Evolutionary conservation across 2,797 vertebrate genomes (phyloP).

Genomic region (Cryptoblepharus egeriae): DNA sequence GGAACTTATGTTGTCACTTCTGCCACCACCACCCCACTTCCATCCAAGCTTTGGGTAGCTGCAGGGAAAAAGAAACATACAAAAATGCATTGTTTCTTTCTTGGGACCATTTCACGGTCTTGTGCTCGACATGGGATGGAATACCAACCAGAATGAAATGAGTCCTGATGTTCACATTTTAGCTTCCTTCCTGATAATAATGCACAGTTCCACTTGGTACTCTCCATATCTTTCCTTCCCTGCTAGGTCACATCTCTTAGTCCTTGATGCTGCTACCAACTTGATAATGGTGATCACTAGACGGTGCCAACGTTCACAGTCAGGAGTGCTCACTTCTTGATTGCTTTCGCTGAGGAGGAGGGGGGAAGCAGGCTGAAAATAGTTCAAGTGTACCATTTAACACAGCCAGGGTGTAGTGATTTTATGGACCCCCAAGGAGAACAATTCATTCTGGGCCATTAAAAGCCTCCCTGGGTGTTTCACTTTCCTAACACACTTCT

Average conservation of each 20-base stretch:
- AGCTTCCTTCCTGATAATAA: background rate
- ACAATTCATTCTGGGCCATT: slow-evolving; percentile 51
- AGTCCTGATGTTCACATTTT: background rate
- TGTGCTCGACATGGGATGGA: background rate
- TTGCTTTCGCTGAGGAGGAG: slow-evolving; percentile 25
- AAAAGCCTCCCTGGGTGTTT: slow-evolving; percentile 24
- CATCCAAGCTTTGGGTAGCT: no score
- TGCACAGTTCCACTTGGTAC: background rate
- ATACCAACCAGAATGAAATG: slow-evolving; percentile 3
- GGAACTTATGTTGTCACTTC: no score
- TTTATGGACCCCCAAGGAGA: background rate
- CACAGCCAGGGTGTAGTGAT: slow-evolving; percentile 45
- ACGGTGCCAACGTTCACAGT: slow-evolving; percentile 48
- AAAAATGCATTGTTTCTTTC: no score
- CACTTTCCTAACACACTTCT: background rate
- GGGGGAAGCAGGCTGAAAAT: slow-evolving; percentile 29
- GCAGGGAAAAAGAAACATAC: no score
- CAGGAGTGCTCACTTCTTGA: slow-evolving; percentile 40
- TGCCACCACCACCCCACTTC: no score
- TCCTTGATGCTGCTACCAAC: background rate
- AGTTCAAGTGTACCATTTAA: slow-evolving; percentile 48
- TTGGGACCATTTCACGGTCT: no score
- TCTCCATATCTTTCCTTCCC: background rate
- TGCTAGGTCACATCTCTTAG: background rate
- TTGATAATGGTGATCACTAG: slow-evolving; percentile 45